Evolutionary conservation across 2,888 invertebrate species (phyloP).

Genomic region (Stenodema calcarata): DNA sequence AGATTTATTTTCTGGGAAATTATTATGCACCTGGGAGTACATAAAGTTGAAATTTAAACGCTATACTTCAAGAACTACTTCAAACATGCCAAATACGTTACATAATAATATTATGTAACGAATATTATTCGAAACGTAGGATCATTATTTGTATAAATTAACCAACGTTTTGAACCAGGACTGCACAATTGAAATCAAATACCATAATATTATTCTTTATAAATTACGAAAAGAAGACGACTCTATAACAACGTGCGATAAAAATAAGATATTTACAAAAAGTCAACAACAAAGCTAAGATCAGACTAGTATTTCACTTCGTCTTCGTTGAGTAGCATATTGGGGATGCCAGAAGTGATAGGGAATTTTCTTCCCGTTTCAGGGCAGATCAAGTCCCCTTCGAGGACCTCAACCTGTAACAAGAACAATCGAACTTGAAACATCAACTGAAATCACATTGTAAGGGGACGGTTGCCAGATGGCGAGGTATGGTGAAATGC

Average conservation of each 20-base stretch:
- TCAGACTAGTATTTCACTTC: constrained; percentile 69
- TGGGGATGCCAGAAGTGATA: constrained; percentile 95
- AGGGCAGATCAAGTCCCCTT: constrained; percentile 92
- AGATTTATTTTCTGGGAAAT: too few relatives aligned
- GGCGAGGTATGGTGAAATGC: too few relatives aligned
- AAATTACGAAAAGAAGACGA: neutral
- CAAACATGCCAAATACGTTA: too few relatives aligned
- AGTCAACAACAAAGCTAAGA: neutral
- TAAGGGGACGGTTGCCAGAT: too few relatives aligned
- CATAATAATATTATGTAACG: too few relatives aligned
- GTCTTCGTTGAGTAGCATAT: constrained; percentile 97
- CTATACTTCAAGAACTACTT: too few relatives aligned
- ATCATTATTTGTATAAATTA: neutral
- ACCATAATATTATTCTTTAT: neutral
- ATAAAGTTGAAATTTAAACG: too few relatives aligned
- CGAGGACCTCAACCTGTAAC: constrained; percentile 81
- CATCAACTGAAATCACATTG: too few relatives aligned
- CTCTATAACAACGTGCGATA: neutral
- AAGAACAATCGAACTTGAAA: neutral
- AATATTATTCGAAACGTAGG: too few relatives aligned
- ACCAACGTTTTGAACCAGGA: neutral
- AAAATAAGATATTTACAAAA: neutral
- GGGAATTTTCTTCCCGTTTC: constrained; percentile 96
- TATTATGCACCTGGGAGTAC: too few relatives aligned
- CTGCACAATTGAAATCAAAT: neutral